Evolutionary conservation across 1,140 invertebrate species (phyloP).

Genomic region (Penaeus vannamei): DNA sequence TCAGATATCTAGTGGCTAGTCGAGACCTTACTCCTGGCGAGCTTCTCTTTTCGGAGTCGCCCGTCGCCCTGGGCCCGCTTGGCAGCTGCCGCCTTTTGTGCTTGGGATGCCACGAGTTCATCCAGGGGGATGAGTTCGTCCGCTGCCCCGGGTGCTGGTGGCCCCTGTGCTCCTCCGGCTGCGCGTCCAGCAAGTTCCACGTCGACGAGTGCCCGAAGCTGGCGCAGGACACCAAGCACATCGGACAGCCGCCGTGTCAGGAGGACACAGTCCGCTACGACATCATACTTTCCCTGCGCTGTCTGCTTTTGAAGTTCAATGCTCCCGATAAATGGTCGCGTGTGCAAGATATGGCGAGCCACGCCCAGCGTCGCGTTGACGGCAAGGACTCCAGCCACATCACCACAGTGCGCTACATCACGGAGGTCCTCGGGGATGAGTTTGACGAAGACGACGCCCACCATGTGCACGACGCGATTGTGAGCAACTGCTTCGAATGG

Average conservation of each 20-base stretch:
- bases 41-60: constrained; percentile 50
- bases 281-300: constrained; percentile 62
- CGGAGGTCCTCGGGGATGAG: constrained; percentile 45
- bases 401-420: constrained; percentile 56
- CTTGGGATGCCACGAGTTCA: constrained; percentile 52
- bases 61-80: constrained; percentile 53
- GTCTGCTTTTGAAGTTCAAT: constrained; percentile 54
- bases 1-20: constrained; percentile 57
- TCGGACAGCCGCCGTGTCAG: constrained; percentile 27
- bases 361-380: constrained; percentile 59
- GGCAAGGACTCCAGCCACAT: constrained; percentile 62
- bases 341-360: constrained; percentile 62
- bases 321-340: constrained; percentile 51
- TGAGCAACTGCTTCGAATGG: constrained; percentile 59
- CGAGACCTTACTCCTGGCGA: constrained; percentile 40
- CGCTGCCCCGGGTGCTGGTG: constrained; percentile 59
- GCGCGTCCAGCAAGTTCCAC: constrained; percentile 45
- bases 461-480: constrained; percentile 52
- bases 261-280: constrained; percentile 64
- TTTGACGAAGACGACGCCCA: constrained; percentile 43
- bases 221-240: constrained; percentile 41
- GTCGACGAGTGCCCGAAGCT: constrained; percentile 53
- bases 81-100: constrained; percentile 55
- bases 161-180: constrained; percentile 59
- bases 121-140: constrained; percentile 34